Base-by-base conservation (phyloP, 1,140 invertebrate genomes). In the Bombus confusus region DNA sequence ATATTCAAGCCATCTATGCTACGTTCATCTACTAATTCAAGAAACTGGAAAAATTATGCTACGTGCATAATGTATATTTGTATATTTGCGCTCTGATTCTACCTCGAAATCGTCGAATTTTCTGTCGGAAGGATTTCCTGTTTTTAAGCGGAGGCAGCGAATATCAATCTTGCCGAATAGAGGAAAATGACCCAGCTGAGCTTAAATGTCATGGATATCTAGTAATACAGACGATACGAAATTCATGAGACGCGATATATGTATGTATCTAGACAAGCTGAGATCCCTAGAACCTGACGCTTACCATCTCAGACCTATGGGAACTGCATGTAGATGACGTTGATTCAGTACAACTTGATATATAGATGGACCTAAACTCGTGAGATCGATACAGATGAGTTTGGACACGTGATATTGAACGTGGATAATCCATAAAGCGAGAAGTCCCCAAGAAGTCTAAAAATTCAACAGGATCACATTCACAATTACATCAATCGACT, bases 331-430 rank as follows among this genome's bases (percentile, higher is more conserved):
- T 57, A 37, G 47, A 74, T 47, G 72, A 74, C 41, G 31, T 31
- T 47, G 41, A 37, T 34, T 75, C n/a, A 41, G 10, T 57, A 28
- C 37, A 71, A 71, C 37, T 71, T 12, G 37, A 71, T 71, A 28
- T n/a, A 71, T n/a, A 71, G 69, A 6, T 69, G 22, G 34, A 69
- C 66, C 18, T 37, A 39, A 37, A 39, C 68, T 69, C 68, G 18
- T 37, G 68, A 39, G 68, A 69, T 69, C 68, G 34, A 69, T 69
- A 34, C 34, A 28, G 34, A 69, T 69, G 68, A 69, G 34, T 69
- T 18, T 37, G 34, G 68, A 69, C 68, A 69, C 68, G 22, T 10
- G 68, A 37, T 37, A 25, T 69, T 69, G 22, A 22, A 69, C 12
- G 22, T 4, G 31, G 22, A 18, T 69, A 25, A 69, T 69, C 34